Conservation (phyloP, 2,888 invertebrate species). For the Empis livida region DNA sequence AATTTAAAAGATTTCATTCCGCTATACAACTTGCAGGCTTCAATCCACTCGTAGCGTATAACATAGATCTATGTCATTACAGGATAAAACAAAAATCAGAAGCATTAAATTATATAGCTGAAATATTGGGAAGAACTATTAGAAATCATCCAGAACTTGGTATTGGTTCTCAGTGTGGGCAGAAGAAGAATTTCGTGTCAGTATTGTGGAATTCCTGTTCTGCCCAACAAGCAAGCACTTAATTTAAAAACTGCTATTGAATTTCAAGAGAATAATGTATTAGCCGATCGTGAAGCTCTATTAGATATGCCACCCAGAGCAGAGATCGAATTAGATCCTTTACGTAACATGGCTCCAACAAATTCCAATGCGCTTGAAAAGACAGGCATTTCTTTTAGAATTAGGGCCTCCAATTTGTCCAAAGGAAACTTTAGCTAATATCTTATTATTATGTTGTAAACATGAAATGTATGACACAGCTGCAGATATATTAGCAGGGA, state of each 20-base stretch:
- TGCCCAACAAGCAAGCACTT: constrained; percentile 97
- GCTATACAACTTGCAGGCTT: constrained; percentile 83
- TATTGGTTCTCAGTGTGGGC: constrained; percentile 87
- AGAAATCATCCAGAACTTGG: constrained; percentile 94
- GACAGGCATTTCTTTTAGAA: constrained; percentile 83
- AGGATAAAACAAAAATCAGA: constrained; percentile 85
- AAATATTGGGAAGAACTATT: constrained; percentile 92
- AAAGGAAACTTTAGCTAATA: constrained; percentile 92
- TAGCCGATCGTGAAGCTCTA: constrained; percentile 74
- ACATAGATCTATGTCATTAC: constrained; percentile 90
- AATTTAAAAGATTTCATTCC: constrained; percentile 69
- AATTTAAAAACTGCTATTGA: constrained; percentile 98
- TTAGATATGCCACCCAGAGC: constrained; percentile 86
- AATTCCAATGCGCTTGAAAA: constrained; percentile 68
- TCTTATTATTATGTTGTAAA: constrained; percentile 88
- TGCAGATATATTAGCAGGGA: constrained; percentile 95
- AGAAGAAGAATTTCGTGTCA: constrained; percentile 19
- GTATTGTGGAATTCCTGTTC: too few relatives aligned
- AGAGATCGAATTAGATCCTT: constrained; percentile 92
- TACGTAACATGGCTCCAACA: constrained; percentile 89
- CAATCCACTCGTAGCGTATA: constrained; percentile 85
- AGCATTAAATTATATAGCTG: constrained; percentile 78
- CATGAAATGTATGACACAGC: constrained; percentile 96
- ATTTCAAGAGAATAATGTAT: constrained; percentile 80
- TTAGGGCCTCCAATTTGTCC: constrained; percentile 82